These are phyloP conservation scores for Microhierax caerulescens DNA, from an alignment of 2,797 vertebrate species.

Conservation along the genomic window DNA sequence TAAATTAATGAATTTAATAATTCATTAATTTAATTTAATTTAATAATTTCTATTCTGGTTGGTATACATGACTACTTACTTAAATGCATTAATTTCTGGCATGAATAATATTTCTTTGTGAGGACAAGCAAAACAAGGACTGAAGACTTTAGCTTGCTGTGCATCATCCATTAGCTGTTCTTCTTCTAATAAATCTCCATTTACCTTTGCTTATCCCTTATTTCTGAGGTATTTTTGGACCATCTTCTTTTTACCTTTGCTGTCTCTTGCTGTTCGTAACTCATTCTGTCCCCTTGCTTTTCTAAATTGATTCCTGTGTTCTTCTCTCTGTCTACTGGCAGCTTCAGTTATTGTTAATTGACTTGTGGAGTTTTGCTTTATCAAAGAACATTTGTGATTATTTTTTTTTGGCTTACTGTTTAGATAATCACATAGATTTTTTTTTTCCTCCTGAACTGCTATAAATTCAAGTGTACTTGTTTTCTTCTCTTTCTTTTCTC, in stretches of 20 bases:
- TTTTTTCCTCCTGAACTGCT: neutral
- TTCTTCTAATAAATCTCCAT: neutral
- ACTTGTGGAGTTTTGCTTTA: neutral
- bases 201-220: neutral
- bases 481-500: neutral
- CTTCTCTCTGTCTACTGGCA: neutral
- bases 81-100: neutral
- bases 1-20: too few species aligned
- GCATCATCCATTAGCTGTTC: neutral
- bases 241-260: neutral
- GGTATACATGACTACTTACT: neutral
- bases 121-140: neutral
- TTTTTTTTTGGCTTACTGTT: neutral
- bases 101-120: neutral
- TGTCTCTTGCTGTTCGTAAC: neutral
- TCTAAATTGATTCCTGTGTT: neutral
- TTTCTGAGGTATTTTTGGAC: neutral
- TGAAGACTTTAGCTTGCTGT: neutral
- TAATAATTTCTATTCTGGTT: neutral
- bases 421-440: neutral
- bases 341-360: neutral
- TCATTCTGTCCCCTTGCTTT: neutral
- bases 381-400: neutral
- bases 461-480: neutral
- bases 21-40: neutral